Base-by-base conservation (phyloP, 2,113 vertebrate genomes). In the Seriola quinqueradiata region DNA sequence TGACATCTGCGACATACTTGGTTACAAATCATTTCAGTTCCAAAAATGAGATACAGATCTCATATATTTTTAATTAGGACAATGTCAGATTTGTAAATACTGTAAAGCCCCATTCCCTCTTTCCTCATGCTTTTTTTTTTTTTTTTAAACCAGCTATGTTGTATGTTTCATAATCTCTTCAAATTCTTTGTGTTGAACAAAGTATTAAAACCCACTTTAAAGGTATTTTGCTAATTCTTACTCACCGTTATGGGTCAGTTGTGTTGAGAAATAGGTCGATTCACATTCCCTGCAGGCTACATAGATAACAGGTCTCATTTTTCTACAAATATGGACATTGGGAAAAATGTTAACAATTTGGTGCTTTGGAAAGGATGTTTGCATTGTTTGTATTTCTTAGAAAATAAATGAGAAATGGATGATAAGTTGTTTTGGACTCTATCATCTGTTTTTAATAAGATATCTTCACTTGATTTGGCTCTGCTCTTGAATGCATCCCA, bases 321-420 rank as follows among this genome's bases (percentile, higher is more conserved):
- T 72, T 86, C 65, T 87, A 76, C 28, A 5, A 61, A 81, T 69
- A 61, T 75, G 70, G 66, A 75, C 38, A 21, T 36, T 52, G 75
- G 86, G 71, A 67, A 40, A 71, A 50, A 75, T 87, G 68, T 61
- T 55, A 63, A 83, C 34, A 73, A 65, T 88, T 79, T 82, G 78
- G 74, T 92, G 86, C 86, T 93, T 90, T 84, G 69, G 73, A 89
- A 75, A 82, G 60, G 67, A 92, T 93, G 88, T 94, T 93, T 95
- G 92, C 91, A 95, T 94, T 90, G 82, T 95, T 94, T 95, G 90
- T 94, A 94, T 88, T 95, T 90, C 78, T 90, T 83, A 90, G 90
- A 71, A 91, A 95, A 95, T 96, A 95, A 95, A 95, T 58, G 36
- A 86, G 66, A 87, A 87, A 81, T 77, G 65, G 66, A 79, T 65